phyloP scores from a whole-genome alignment of 2,113 vertebrate species.

The Corythoichthys intestinalis region DNA sequence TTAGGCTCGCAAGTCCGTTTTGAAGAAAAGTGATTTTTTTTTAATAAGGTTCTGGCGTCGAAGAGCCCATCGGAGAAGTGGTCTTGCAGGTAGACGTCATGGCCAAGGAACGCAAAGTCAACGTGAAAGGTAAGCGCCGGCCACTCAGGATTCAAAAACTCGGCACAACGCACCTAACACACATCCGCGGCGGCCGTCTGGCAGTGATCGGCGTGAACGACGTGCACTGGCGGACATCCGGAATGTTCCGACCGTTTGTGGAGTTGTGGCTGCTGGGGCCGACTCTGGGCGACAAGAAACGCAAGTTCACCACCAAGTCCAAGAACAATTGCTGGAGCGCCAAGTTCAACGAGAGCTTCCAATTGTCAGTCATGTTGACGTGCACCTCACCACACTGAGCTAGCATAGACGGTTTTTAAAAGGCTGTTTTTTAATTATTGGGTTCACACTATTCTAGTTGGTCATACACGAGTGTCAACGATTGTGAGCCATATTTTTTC shows the following conservation, averaged over 20 bases:
- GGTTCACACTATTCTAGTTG: no score
- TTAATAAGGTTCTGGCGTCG: conserved; percentile 81
- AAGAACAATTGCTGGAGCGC: conserved; percentile 97
- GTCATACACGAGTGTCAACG: no score
- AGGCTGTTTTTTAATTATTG: no score
- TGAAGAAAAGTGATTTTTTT: neutral
- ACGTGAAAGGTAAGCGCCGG: conserved; percentile 79
- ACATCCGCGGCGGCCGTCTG: no score
- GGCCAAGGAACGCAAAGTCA: conserved; percentile 91
- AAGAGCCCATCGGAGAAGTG: conserved; percentile 89
- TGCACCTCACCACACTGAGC: no score
- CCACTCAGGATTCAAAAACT: neutral
- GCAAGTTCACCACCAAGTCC: conserved; percentile 95
- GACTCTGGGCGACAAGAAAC: conserved; percentile 89
- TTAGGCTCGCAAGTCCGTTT: no score
- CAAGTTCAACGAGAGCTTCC: conserved; percentile 95
- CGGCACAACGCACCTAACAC: no score
- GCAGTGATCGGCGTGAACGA: conserved; percentile 92
- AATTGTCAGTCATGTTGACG: conserved; percentile 76
- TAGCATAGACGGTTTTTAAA: no score
- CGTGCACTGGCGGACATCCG: conserved; percentile 94
- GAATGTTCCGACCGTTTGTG: conserved; percentile 95
- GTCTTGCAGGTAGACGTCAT: conserved; percentile 88
- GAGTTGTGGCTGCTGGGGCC: conserved; percentile 92
- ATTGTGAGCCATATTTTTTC: no score